These are phyloP conservation scores for Melanotaenia maccullochi DNA, from an alignment of 2,797 vertebrate genomes.

Conservation along the genomic window DNA sequence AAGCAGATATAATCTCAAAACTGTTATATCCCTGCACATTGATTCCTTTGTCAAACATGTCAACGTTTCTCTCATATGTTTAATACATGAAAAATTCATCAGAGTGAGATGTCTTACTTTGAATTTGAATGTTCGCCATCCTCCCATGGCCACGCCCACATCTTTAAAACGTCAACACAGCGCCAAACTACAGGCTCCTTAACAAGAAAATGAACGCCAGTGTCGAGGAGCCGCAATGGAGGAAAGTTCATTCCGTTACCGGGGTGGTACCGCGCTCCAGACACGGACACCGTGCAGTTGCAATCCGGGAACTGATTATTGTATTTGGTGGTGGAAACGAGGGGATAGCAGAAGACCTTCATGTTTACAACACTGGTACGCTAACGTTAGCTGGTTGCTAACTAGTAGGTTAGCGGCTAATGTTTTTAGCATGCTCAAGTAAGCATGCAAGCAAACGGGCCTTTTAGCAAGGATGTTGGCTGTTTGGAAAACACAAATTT, in stretches of 20 bases:
- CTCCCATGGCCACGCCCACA: conserved; percentile 40
- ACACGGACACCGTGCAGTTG: conserved; percentile 94
- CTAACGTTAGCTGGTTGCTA: conserved; percentile 61
- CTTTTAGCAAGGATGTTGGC: rapidly evolving
- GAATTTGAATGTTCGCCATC: neutral
- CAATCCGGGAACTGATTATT: conserved; percentile 91
- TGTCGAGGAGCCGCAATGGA: conserved; percentile 82
- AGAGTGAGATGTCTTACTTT: conserved; percentile 37
- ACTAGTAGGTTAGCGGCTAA: conserved; percentile 53
- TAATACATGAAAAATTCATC: neutral
- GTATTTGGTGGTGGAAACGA: conserved; percentile 98
- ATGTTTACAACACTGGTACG: conserved; percentile 96
- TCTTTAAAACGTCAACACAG: conserved; percentile 72
- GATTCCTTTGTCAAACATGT: neutral
- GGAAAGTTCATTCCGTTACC: conserved; percentile 87
- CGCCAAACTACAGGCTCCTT: conserved; percentile 66
- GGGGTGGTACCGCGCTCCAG: conserved; percentile 92
- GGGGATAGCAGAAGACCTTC: conserved; percentile 93
- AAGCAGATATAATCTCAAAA: neutral
- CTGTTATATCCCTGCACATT: neutral
- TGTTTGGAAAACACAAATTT: neutral
- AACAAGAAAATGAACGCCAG: conserved; percentile 47
- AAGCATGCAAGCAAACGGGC: neutral
- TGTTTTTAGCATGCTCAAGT: conserved; percentile 74
- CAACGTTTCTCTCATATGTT: neutral